phyloP scores from a whole-genome alignment of 2,113 vertebrate species.

The Atractosteus spatula region DNA sequence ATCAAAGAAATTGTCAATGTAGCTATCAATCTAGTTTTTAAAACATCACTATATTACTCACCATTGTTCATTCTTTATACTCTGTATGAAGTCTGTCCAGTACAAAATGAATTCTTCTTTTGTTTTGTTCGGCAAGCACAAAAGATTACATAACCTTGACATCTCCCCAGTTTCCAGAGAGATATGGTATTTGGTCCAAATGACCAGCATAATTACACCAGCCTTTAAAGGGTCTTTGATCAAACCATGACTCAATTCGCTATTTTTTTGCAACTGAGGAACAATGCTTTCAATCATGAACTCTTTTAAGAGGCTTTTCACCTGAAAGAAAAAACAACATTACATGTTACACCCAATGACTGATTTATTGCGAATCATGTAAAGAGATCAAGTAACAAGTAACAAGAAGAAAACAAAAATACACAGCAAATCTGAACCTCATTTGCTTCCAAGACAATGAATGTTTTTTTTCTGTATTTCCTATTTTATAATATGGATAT shows the following conservation, averaged over 20 bases:
- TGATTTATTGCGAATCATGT: too few species aligned
- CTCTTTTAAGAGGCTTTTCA: constrained; percentile 48
- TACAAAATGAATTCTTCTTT: constrained; percentile 46
- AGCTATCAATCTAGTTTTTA: too few species aligned
- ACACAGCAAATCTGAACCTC: too few species aligned
- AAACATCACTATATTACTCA: neutral
- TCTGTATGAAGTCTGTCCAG: constrained; percentile 46
- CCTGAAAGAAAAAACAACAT: constrained; percentile 35
- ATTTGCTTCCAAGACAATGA: too few species aligned
- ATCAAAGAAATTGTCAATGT: too few species aligned
- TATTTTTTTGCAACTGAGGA: constrained; percentile 45
- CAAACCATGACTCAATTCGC: constrained; percentile 8
- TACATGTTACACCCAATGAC: too few species aligned
- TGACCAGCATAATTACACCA: constrained; percentile 49
- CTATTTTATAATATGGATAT: too few species aligned
- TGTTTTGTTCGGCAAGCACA: constrained; percentile 49
- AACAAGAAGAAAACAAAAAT: too few species aligned
- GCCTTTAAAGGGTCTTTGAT: constrained; percentile 47
- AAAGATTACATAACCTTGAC: constrained; percentile 39
- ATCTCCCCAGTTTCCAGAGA: constrained; percentile 20
- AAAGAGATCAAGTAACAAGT: too few species aligned
- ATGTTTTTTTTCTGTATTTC: too few species aligned
- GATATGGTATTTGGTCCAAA: constrained; percentile 28
- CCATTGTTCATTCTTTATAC: constrained; percentile 2
- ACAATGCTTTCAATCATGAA: constrained; percentile 48